phyloP scores from a whole-genome alignment of 2,113 vertebrate genomes.

The Suricata suricatta region DNA sequence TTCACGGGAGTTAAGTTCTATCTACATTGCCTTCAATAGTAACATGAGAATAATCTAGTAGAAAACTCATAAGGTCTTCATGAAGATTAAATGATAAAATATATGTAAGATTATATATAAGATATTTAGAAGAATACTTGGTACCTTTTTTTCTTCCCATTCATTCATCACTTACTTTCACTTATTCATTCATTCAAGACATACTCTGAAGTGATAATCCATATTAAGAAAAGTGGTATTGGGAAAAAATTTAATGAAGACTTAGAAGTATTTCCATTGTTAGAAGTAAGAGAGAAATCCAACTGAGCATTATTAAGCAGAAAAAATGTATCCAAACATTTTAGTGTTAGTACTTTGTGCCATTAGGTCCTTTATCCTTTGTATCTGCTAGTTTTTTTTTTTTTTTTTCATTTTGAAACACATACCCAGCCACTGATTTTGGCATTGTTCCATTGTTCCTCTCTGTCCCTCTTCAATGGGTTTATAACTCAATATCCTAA shows the following conservation, averaged over 20 bases:
- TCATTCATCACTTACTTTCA: neutral
- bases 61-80: neutral
- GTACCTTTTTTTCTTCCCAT: neutral
- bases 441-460: accelerated
- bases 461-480: accelerated
- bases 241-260: neutral
- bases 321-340: neutral
- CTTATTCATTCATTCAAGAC: neutral
- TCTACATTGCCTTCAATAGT: neutral
- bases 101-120: neutral
- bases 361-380: neutral
- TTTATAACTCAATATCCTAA: neutral
- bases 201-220: neutral
- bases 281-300: neutral
- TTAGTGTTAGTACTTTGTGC: neutral
- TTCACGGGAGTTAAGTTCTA: neutral
- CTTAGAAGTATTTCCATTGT: neutral
- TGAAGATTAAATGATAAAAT: neutral
- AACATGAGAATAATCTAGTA: neutral
- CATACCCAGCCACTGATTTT: neutral
- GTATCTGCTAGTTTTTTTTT: neutral
- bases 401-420: neutral
- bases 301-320: neutral
- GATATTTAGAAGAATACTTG: neutral
- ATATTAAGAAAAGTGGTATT: neutral